Conservation (phyloP, 2,113 vertebrate genomes). For the Alligator mississippiensis region DNA sequence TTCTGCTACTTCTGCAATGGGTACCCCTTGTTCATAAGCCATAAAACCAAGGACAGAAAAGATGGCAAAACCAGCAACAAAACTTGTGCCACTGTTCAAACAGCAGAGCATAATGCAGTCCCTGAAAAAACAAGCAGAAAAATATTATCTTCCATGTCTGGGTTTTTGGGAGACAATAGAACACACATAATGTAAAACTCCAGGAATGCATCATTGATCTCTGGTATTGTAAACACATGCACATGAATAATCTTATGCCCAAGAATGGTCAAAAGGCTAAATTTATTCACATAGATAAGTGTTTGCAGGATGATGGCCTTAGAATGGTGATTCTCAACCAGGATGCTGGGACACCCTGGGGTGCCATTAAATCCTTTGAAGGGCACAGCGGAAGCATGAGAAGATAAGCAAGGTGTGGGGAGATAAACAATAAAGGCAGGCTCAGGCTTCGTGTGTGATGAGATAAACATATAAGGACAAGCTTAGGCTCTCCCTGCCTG, state of each 20-base stretch:
- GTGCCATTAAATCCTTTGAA: no score
- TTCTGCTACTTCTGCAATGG: constrained; percentile 96
- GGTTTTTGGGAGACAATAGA: neutral
- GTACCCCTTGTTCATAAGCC: constrained; percentile 96
- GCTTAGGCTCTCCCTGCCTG: no score
- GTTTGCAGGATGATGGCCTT: neutral
- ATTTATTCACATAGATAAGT: neutral
- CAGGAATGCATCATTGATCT: neutral
- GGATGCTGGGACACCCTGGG: no score
- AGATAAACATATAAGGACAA: no score
- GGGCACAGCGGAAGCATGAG: no score
- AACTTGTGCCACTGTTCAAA: constrained; percentile 98
- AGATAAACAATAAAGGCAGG: no score
- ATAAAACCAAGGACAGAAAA: constrained; percentile 99
- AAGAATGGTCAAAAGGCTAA: neutral
- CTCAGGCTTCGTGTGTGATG: no score
- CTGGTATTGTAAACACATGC: neutral
- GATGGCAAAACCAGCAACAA: constrained; percentile 97
- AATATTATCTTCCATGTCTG: constrained; percentile 36
- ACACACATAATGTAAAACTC: neutral
- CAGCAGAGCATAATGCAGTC: constrained; percentile 98
- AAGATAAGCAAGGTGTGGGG: no score
- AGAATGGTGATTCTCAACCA: no score
- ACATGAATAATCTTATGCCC: neutral
- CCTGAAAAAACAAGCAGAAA: constrained; percentile 77